Percentiles rank a stretch among this genome's conserved stretches.
These are phyloP conservation scores for Habroteleia sp. DNA, from an alignment of 2,888 invertebrate genomes.

Conservation along the genomic window DNA sequence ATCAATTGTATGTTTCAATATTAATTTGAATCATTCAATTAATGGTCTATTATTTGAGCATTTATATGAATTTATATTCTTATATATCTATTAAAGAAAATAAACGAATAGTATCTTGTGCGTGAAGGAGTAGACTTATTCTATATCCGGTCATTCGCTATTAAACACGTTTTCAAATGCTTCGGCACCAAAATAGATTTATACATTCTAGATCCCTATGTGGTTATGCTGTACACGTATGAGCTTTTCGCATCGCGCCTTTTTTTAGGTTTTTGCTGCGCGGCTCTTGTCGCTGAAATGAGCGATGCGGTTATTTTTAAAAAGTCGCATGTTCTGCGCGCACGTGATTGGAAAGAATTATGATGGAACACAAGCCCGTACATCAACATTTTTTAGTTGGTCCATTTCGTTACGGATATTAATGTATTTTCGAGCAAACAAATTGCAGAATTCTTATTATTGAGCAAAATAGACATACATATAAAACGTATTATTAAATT, in stretches of 20 bases:
- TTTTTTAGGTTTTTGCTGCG: conserved; percentile 34
- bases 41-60: no score
- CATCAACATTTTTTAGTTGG: no score
- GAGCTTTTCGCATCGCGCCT: conserved; percentile 40
- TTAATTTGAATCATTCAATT: no score
- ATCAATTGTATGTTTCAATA: no score
- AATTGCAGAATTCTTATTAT: no score
- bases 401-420: no score
- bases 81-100: no score
- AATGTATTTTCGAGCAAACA: no score
- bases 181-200: conserved; percentile 56
- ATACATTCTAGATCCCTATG: conserved; percentile 30
- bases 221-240: conserved; percentile 53
- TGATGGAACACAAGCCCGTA: no score
- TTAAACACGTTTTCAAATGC: conserved; percentile 53
- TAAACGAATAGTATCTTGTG: conserved; percentile 4
- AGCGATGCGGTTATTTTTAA: conserved; percentile 38
- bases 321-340: conserved; percentile 30
- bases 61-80: no score
- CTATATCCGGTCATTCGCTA: conserved; percentile 55
- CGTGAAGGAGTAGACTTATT: conserved; percentile 21
- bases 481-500: no score
- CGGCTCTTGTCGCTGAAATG: conserved; percentile 32
- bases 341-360: conserved; percentile 50
- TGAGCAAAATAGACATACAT: no score